Conservation (phyloP, 2,888 invertebrate genomes). For the Catocala fraxini region DNA sequence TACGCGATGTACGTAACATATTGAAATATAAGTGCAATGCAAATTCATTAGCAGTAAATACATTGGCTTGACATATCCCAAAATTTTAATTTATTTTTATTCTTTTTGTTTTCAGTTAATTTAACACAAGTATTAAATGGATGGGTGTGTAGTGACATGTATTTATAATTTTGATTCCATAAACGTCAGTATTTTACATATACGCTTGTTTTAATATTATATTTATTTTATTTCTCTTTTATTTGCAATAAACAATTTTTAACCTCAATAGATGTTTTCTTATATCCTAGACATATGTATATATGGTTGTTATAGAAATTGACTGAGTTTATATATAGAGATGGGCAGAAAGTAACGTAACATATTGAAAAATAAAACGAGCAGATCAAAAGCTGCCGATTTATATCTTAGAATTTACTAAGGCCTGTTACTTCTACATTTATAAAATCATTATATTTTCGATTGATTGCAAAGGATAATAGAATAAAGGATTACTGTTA, state of each 20-base stretch:
- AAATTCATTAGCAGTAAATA: conserved; percentile 27
- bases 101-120: conserved; percentile 83
- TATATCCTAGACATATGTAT: conserved; percentile 10
- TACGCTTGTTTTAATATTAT: conserved; percentile 45
- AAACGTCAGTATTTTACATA: conserved; percentile 53
- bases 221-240: conserved; percentile 42
- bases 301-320: conserved; percentile 8
- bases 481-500: too few species aligned
- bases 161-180: conserved; percentile 53
- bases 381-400: too few species aligned
- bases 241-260: conserved; percentile 64
- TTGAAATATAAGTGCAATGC: too few species aligned
- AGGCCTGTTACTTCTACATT: too few species aligned
- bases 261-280: conserved; percentile 32
- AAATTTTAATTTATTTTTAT: conserved; percentile 63
- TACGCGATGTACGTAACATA: too few species aligned
- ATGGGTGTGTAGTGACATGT: conserved; percentile 78
- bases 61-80: conserved; percentile 25
- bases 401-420: too few species aligned
- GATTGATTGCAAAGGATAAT: too few species aligned
- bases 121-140: conserved; percentile 79
- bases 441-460: too few species aligned
- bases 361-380: too few species aligned
- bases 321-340: too few species aligned
- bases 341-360: too few species aligned